These are phyloP conservation scores for Danionella dracula DNA, from an alignment of 2,797 vertebrate species.

Conservation along the genomic window DNA sequence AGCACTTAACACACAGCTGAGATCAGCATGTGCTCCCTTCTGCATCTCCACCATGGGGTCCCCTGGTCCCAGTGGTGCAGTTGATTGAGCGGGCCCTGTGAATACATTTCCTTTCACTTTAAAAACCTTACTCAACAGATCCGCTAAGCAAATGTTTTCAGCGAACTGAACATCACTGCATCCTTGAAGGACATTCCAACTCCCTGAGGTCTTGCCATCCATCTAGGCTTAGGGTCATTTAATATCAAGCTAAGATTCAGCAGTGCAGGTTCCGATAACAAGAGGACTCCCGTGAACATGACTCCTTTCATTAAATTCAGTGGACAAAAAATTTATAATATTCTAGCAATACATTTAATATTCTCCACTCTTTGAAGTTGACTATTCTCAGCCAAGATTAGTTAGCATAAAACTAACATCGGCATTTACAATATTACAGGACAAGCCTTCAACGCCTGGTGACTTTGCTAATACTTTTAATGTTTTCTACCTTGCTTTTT, in stretches of 20 bases:
- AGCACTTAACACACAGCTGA: not conserved
- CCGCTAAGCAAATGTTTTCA: slow-evolving; percentile 9
- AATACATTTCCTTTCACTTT: not conserved
- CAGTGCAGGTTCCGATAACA: no score
- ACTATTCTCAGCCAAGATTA: no score
- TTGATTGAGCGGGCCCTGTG: not conserved
- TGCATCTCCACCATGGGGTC: not conserved
- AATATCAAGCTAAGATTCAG: not conserved
- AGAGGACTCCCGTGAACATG: no score
- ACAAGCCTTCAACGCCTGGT: no score
- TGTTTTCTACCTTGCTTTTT: no score
- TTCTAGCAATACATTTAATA: no score
- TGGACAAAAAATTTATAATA: no score
- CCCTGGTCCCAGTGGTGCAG: not conserved
- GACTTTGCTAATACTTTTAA: no score
- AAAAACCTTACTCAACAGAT: not conserved
- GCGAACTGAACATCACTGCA: not conserved
- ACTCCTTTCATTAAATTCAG: no score
- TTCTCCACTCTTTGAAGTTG: no score
- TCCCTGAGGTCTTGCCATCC: not conserved
- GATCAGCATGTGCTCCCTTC: not conserved
- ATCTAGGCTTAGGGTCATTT: not conserved
- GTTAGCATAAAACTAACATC: no score
- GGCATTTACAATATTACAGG: no score
- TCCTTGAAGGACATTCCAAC: not conserved